Conservation (phyloP, 1,140 invertebrate genomes). For the Wiebesia pumilae region DNA sequence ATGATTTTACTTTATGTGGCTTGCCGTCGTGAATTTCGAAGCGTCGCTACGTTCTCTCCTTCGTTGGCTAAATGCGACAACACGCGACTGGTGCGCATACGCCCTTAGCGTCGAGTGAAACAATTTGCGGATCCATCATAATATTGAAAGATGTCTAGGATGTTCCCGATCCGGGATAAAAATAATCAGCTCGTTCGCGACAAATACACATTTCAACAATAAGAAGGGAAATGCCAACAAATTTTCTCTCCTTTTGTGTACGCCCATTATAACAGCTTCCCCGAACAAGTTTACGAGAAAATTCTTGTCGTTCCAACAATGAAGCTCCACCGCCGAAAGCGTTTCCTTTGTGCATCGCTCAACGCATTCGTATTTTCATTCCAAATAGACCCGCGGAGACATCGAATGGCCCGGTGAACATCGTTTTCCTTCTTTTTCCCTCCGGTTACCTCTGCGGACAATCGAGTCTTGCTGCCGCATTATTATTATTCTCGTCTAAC, state of each 20-base stretch:
- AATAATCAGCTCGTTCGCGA: conserved; percentile 46
- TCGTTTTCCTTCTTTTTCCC: neutral
- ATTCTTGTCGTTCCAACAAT: conserved; percentile 35
- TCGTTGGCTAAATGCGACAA: neutral
- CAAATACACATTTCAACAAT: conserved; percentile 46
- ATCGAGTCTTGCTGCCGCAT: neutral
- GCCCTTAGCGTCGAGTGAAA: neutral
- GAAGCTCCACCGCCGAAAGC: conserved; percentile 32
- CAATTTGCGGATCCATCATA: neutral
- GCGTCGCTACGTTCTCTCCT: neutral
- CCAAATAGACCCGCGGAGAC: conserved; percentile 37
- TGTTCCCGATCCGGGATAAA: neutral
- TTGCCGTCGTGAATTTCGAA: neutral
- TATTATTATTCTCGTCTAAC: neutral
- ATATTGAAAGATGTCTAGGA: neutral
- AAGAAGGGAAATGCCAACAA: conserved; percentile 38
- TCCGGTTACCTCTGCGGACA: neutral
- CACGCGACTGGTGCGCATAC: neutral
- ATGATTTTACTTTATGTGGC: neutral
- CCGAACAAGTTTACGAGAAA: conserved; percentile 45
- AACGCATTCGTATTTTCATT: conserved; percentile 39
- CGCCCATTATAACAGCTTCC: neutral
- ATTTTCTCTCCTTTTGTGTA: conserved; percentile 36
- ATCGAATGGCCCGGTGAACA: neutral
- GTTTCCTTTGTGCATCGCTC: conserved; percentile 40